Percentiles rank a stretch among this genome's conserved stretches.
Conservation (phyloP, 2,888 invertebrate genomes). For the Luperina testacea region DNA sequence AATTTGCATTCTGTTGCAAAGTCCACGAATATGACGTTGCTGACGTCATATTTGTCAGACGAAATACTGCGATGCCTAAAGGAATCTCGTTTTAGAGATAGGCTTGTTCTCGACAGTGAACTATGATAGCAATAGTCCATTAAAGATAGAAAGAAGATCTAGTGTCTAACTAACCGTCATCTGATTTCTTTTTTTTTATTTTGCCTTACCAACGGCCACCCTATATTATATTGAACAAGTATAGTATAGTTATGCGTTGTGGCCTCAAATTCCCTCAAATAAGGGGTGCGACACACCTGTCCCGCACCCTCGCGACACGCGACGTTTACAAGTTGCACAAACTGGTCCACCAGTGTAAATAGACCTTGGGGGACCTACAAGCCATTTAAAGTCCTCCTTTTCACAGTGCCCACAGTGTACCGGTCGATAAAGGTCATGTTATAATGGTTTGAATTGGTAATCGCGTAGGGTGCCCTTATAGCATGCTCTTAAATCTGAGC, state of each 20-base stretch:
- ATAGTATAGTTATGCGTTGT: constrained; percentile 84
- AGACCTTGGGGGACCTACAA: constrained; percentile 70
- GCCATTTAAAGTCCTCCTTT: constrained; percentile 5
- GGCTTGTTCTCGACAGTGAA: not conserved
- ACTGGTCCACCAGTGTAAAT: constrained; percentile 71
- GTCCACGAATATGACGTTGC: not conserved
- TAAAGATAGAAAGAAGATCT: not conserved
- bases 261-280: constrained; percentile 85
- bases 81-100: not conserved
- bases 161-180: not conserved
- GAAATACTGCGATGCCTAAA: not conserved
- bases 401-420: constrained; percentile 27
- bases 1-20: not conserved
- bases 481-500: constrained; percentile 79
- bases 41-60: not conserved
- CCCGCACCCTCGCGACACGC: constrained; percentile 88
- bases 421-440: constrained; percentile 62
- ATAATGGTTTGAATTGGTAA: constrained; percentile 67
- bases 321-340: constrained; percentile 82
- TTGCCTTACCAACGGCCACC: constrained; percentile 70
- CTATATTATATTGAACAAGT: constrained; percentile 70
- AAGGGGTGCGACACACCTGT: constrained; percentile 88
- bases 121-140: not conserved
- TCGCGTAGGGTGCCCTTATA: constrained; percentile 76
- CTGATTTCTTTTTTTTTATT: not conserved